Conservation (phyloP, 2,113 vertebrate species). For the Nyctereutes procyonoides region DNA sequence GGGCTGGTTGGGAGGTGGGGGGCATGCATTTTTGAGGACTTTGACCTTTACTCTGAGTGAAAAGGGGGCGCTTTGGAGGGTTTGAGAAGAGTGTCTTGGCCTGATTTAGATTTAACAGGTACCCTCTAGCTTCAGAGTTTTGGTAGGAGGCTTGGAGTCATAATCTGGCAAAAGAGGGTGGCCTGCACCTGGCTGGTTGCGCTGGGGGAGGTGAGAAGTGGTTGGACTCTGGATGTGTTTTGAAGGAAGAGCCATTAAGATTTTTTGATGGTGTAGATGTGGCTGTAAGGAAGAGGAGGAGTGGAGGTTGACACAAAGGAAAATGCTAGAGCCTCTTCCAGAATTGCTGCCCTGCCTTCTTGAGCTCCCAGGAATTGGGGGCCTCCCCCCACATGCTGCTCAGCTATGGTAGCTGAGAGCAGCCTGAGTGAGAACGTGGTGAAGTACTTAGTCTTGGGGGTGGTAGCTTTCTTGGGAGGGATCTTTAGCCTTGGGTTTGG, state of each 20-base stretch:
- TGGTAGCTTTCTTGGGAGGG: accelerated
- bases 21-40: neutral
- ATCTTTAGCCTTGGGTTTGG: neutral
- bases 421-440: neutral
- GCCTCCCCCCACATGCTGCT: neutral
- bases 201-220: neutral
- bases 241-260: neutral
- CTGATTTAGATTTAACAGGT: neutral
- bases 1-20: accelerated
- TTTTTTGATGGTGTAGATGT: neutral
- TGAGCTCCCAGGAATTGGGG: neutral
- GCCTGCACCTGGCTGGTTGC: neutral
- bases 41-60: neutral
- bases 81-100: neutral
- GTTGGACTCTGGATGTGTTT: neutral
- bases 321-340: neutral
- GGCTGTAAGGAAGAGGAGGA: neutral
- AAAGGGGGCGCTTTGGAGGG: neutral
- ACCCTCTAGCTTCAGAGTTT: neutral
- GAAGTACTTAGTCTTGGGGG: neutral
- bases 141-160: neutral
- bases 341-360: neutral
- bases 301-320: neutral
- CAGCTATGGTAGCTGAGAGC: neutral
- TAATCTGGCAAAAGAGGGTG: neutral